Evolutionary conservation across 2,797 vertebrate species (phyloP).

Genomic region (Lepus oiostolus): DNA sequence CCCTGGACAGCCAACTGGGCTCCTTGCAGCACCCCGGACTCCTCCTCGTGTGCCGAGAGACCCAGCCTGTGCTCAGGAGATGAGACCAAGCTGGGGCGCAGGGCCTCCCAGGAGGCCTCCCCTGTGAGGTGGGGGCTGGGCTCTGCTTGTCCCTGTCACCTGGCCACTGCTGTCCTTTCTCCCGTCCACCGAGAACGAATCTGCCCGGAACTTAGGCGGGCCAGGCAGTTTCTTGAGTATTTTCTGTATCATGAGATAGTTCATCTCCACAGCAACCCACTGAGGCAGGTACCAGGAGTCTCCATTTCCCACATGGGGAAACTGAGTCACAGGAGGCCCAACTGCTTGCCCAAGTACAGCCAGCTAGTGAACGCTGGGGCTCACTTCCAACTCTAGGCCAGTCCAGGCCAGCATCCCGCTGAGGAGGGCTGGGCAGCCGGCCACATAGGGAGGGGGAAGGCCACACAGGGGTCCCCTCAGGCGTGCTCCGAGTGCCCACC

Average conservation of each 20-base stretch:
- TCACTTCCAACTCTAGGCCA: not conserved
- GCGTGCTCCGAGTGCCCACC: not conserved
- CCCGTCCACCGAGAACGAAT: not conserved
- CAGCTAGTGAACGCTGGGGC: rapidly evolving
- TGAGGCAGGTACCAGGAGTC: not conserved
- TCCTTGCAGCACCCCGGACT: not conserved
- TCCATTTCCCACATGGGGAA: not conserved
- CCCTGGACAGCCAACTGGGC: not conserved
- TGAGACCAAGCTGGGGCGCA: not conserved
- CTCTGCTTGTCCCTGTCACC: not conserved
- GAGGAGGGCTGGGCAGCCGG: not conserved
- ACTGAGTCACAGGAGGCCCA: not conserved
- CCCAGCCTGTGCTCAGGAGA: not conserved
- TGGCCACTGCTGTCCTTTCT: not conserved
- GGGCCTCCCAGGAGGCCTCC: not conserved
- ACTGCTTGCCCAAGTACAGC: rapidly evolving
- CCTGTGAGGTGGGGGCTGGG: not conserved
- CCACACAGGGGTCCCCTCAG: not conserved
- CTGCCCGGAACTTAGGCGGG: rapidly evolving
- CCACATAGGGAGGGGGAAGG: not conserved
- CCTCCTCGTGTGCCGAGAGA: not conserved
- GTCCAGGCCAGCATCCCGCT: not conserved
- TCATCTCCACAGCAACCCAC: not conserved
- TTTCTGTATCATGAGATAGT: rapidly evolving
- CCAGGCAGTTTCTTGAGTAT: not conserved